Percentiles rank a stretch among this genome's conserved stretches.
phyloP scores from a whole-genome alignment of 2,797 vertebrate species.

The Morus bassanus region DNA sequence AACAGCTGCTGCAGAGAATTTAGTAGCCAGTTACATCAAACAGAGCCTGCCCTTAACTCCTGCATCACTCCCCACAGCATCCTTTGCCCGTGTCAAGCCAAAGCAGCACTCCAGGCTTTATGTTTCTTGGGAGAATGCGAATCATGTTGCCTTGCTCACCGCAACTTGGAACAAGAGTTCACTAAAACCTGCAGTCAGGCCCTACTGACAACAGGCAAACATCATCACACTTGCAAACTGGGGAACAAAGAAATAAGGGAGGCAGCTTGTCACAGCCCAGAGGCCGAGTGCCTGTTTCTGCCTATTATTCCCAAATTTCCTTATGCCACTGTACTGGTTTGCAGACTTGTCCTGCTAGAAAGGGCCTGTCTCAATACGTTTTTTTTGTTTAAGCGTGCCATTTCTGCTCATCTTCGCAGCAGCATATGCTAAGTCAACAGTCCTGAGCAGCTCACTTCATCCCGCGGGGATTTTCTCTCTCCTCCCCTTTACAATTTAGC shows the following conservation, averaged over 20 bases:
- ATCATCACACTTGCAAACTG: rapidly evolving
- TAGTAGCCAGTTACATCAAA: background rate
- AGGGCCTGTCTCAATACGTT: rapidly evolving
- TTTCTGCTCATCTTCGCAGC: background rate
- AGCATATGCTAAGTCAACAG: background rate
- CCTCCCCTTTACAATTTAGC: background rate
- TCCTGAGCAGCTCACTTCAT: background rate
- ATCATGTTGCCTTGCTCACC: rapidly evolving
- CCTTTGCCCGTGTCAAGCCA: rapidly evolving
- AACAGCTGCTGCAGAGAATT: background rate
- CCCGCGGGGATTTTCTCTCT: background rate
- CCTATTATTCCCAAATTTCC: background rate
- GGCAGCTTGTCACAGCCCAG: background rate
- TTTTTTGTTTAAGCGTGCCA: background rate
- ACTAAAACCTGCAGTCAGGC: background rate
- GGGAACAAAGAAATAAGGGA: background rate
- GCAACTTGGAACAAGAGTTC: background rate
- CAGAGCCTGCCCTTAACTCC: background rate
- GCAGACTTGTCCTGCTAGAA: background rate
- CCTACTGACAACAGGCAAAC: background rate
- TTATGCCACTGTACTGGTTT: rapidly evolving
- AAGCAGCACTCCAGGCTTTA: background rate
- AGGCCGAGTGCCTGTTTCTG: background rate
- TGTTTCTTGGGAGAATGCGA: rapidly evolving
- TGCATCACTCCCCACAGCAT: background rate